Evolutionary conservation across 2,888 invertebrate genomes (phyloP), one percentile per base, ranked within the genome.

Genomic region (Hyposoter dolosus): DNA sequence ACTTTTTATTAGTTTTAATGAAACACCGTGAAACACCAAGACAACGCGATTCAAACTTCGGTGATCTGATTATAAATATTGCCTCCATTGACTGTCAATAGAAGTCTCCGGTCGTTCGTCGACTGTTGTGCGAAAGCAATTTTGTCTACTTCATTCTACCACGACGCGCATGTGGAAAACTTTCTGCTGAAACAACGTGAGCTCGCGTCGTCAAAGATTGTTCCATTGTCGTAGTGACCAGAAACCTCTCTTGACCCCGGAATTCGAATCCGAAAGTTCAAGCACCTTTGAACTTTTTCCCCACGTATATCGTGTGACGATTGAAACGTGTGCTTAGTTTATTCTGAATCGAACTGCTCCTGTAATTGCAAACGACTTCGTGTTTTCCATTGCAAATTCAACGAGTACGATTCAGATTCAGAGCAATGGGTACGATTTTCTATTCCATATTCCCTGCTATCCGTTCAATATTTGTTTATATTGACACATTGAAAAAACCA

Each of bases 201-300:
- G 43, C 43, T 80, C 76, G 63, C 76, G 63, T 47, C 77, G 53
- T 40, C 43, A 60, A 47, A 56, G 60, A 78, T 78, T 63, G 72
- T 85, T 82, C 60, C 53, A 63, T 78, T 72, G 72, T 74, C 79
- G 68, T 74, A 50, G 28, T 50, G 68, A 65, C 35, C 60, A 47
- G 45, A 75, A 63, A 81, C 84, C 81, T 71, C 68, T 68, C 19
- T 75, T 78, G 84, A 86, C 78, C 84, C 86, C 84, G 86, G 78
- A 86, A 82, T 82, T 75, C 84, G 77, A 82, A 82, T 53, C 23
- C 68, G 50, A 71, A 68, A 72, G 47, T 83, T 80, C 80, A 71
- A 72, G 15, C 65, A 45, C 69, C 69, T 28, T 66, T 56, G 15
- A 65, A 60, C 45, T 12, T 68, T 50, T 28, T 63, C 60, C 32